Conservation (phyloP, 2,797 vertebrate genomes). For the Lepus townsendii region DNA sequence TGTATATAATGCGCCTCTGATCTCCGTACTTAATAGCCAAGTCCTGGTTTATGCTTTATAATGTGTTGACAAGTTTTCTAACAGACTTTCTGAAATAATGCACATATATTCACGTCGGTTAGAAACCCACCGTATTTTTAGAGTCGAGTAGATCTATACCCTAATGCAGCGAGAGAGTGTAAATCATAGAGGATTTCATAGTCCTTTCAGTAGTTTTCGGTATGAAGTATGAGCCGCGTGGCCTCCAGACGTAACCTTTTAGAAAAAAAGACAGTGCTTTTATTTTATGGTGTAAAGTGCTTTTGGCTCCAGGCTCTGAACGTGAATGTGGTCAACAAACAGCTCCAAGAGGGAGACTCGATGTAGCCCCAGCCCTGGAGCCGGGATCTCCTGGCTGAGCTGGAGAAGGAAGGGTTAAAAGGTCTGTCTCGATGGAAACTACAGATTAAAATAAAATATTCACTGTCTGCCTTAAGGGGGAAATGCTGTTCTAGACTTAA, state of each 20-base stretch:
- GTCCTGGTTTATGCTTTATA: slow-evolving; percentile 89
- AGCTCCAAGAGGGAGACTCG: slow-evolving; percentile 86
- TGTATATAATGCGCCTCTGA: slow-evolving; percentile 86
- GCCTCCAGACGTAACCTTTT: slow-evolving; percentile 93
- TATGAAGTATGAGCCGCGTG: slow-evolving; percentile 92
- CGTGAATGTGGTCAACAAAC: slow-evolving; percentile 92
- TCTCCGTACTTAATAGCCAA: slow-evolving; percentile 89
- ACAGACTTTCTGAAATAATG: slow-evolving; percentile 91
- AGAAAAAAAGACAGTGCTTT: slow-evolving; percentile 92
- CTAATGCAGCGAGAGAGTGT: slow-evolving; percentile 91
- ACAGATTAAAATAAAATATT: slow-evolving; percentile 83
- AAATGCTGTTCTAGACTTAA: slow-evolving; percentile 74
- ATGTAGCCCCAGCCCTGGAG: slow-evolving; percentile 73
- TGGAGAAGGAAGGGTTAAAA: slow-evolving; percentile 81
- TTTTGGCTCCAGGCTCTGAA: slow-evolving; percentile 92
- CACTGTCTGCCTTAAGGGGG: slow-evolving; percentile 77
- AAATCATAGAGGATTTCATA: slow-evolving; percentile 92
- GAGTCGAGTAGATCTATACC: slow-evolving; percentile 90
- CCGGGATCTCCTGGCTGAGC: slow-evolving; percentile 58
- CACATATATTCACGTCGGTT: slow-evolving; percentile 90
- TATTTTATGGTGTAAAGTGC: slow-evolving; percentile 93
- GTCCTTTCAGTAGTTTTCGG: slow-evolving; percentile 92
- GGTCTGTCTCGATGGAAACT: slow-evolving; percentile 79
- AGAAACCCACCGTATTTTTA: slow-evolving; percentile 90
- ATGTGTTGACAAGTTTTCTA: slow-evolving; percentile 91